Evolutionary conservation across 1,140 invertebrate species (phyloP), one percentile per base, ranked within the genome.

Genomic region (Odontomachus brunneus): DNA sequence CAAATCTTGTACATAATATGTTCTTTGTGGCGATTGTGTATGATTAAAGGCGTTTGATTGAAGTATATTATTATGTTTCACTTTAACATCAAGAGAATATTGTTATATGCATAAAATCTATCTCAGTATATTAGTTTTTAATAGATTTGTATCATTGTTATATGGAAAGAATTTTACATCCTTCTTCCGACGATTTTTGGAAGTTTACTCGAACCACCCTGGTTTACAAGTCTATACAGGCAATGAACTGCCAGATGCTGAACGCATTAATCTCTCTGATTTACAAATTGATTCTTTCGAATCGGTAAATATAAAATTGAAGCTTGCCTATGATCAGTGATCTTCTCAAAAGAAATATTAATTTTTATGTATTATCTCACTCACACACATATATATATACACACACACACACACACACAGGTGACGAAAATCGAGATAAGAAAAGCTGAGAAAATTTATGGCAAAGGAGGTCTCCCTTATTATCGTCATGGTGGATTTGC

Each of bases 171-270:
- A 91, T 95, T 17, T 84, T 92, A 51, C 94, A 96, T 87, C 91
- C 93, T 15, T 80, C 74, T 2, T 94, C 91, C 80, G 95, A 19
- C 91, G 95, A 89, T 88, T 26, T 65, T 95, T 90, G 29, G 95
- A 96, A 86, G 90, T 96, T 3, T 94, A 93, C 55, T 96, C 96
- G 4, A 95, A 95, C 81, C 95, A 96, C 76, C 95, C 96, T 2
- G 95, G 95, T 12, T 82, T 97, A 4, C 95, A 96, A 83, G 94
- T 97, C 73, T 96, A 96, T 86, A 96, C 96, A 0, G 93, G 92
- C 2, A 95, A 96, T 85, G 95, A 94, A 83, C 87, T 97, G 3
- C 94, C 91, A 0, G 62, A 93, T 14, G 84, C 66, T 0, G 67
- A 85, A 72, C 51, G 15, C 26, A 53, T 82, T 69, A 75, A 80